A percentile compares a stretch with the other conserved stretches of the same genome.
phyloP scores from a whole-genome alignment of 2,888 invertebrate genomes.

The Heliconius hortense region DNA sequence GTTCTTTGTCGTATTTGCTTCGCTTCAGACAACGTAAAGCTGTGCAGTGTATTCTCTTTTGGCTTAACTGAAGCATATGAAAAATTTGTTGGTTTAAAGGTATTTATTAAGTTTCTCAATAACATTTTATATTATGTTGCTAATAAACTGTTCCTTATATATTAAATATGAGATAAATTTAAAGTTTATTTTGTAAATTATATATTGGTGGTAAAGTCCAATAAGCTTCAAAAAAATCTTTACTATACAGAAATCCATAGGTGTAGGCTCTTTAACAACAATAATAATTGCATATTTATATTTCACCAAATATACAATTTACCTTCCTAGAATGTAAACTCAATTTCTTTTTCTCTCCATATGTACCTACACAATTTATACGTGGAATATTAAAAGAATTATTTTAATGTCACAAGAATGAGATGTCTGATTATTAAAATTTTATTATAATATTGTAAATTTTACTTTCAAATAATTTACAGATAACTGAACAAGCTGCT shows the following conservation, averaged over 20 bases:
- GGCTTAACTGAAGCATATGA: slow-evolving; percentile 55
- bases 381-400: background rate
- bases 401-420: too few species aligned
- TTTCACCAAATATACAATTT: background rate
- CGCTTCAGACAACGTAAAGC: slow-evolving; percentile 56
- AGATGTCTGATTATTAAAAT: too few species aligned
- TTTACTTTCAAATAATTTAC: slow-evolving; percentile 31
- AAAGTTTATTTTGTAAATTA: too few species aligned
- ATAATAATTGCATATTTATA: background rate
- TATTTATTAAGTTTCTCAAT: slow-evolving; percentile 42
- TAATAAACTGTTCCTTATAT: background rate
- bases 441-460: too few species aligned
- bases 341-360: background rate
- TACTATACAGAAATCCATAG: background rate
- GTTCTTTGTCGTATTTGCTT: slow-evolving; percentile 63
- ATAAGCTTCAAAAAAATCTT: too few species aligned
- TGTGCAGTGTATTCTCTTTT: slow-evolving; percentile 58
- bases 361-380: background rate
- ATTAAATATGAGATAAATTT: too few species aligned
- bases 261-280: background rate
- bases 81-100: slow-evolving; percentile 57
- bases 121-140: background rate
- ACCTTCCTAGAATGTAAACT: background rate
- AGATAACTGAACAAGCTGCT: slow-evolving; percentile 48
- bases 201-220: too few species aligned